Base-by-base conservation (phyloP, 1,140 invertebrate species). In the Lepidurus apus region DNA sequence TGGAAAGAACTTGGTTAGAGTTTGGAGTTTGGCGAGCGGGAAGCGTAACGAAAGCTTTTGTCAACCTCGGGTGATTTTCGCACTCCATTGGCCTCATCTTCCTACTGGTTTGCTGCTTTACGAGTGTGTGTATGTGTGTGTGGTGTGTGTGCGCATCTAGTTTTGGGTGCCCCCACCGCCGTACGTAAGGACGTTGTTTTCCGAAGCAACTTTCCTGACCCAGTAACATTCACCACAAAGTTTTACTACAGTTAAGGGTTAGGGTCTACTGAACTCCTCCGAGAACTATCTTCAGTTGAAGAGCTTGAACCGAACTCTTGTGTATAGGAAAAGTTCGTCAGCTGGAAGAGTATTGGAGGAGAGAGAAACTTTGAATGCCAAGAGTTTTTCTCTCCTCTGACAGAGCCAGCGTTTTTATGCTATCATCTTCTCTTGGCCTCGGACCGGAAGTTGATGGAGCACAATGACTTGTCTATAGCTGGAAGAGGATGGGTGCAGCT, bases 391-490 rank as follows among this genome's bases (percentile, higher is more conserved):
- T 65, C 53, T 65, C 13, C 21, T 65, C 53, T 65, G 53, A 65
- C 53, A 65, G 21, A 65, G 53, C 53, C 53, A 65, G 53, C 53
- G 1, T 65, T 65, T 65, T 47, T 65, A 9, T 65, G 53, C 53
- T 21, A 65, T 65, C 53, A 65, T 65, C 53, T 65, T 65, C 53
- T 65, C 53, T 65, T 65, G 53, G 53, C 53, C 53, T 65, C 53
- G 53, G 53, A 65, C 53, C 53, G 53, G 53, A 65, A 65, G 53
- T 65, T 65, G 53, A 65, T 65, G 53, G 53, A 65, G 53, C 53
- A 65, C 53, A 65, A 65, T 65, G 53, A 65, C 53, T 65, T 65
- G 53, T 65, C 53, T 65, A 65, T 65, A 21, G 53, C 53, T 65
- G 53, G 17, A 17, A 65, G 53, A 65, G 53, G 53, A 65, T 65